phyloP scores from a whole-genome alignment of 2,888 invertebrate species.

The Maniola hyperantus region DNA sequence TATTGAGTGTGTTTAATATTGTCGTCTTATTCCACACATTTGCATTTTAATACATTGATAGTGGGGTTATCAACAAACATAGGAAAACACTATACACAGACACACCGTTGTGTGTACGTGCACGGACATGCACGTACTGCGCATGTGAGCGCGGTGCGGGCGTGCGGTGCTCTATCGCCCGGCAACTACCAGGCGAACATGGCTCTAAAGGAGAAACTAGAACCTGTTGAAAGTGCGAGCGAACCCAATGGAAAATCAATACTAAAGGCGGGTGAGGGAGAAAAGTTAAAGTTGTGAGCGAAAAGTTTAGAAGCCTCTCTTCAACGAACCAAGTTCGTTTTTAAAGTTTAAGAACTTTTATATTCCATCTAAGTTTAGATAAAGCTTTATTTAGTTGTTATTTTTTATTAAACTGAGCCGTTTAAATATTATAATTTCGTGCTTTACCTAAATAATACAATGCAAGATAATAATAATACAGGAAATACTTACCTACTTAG shows the following conservation, averaged over 20 bases:
- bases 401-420: too few relatives aligned
- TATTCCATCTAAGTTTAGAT: not conserved
- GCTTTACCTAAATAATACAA: too few relatives aligned
- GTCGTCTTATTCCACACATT: slow-evolving; percentile 20
- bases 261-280: slow-evolving; percentile 12
- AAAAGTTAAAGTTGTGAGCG: not conserved
- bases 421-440: too few relatives aligned
- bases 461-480: too few relatives aligned
- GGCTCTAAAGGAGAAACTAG: slow-evolving; percentile 43
- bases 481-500: too few relatives aligned
- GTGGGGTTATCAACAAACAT: slow-evolving; percentile 19
- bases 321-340: too few relatives aligned
- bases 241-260: slow-evolving; percentile 42
- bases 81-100: slow-evolving; percentile 23
- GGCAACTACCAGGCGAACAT: slow-evolving; percentile 74
- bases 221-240: slow-evolving; percentile 42
- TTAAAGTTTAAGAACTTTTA: not conserved
- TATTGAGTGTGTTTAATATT: not conserved
- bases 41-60: slow-evolving; percentile 23
- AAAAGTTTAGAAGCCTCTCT: not conserved
- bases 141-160: slow-evolving; percentile 79
- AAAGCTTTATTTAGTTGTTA: not conserved
- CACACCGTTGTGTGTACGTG: slow-evolving; percentile 29
- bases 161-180: slow-evolving; percentile 76
- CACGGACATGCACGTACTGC: slow-evolving; percentile 51